Percentiles rank a stretch among this genome's conserved stretches.
phyloP scores from a whole-genome alignment of 1,140 invertebrate species.

The Megathymus violae region DNA sequence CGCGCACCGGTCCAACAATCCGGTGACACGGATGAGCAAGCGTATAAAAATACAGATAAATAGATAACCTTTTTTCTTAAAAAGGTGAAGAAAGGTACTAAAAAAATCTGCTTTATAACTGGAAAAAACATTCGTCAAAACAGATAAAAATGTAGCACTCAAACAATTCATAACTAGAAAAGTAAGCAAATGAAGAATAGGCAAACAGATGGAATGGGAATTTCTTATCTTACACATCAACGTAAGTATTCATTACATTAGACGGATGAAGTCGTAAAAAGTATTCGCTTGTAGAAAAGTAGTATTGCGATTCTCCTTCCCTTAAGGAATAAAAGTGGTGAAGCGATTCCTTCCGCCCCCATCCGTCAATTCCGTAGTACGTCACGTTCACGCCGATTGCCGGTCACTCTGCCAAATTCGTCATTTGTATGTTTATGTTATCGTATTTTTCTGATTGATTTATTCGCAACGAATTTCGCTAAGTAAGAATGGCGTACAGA shows the following conservation, averaged over 20 bases:
- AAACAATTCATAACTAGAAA: conserved; percentile 33
- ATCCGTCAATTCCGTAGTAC: conserved; percentile 5
- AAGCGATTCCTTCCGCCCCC: neutral
- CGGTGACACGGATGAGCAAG: too few relatives aligned
- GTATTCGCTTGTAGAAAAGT: conserved; percentile 42
- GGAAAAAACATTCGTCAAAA: conserved; percentile 2
- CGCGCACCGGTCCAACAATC: too few relatives aligned
- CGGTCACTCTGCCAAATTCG: conserved; percentile 31
- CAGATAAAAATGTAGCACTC: neutral
- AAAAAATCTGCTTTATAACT: conserved; percentile 22
- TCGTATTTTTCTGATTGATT: conserved; percentile 29
- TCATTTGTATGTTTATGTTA: conserved; percentile 35
- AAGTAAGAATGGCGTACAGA: conserved; percentile 12
- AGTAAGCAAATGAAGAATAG: conserved; percentile 36
- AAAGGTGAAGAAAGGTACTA: conserved; percentile 13
- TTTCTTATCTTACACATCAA: conserved; percentile 35
- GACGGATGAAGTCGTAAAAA: conserved; percentile 46
- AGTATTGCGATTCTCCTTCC: conserved; percentile 18
- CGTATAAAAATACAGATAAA: too few relatives aligned
- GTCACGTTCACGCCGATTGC: conserved; percentile 14
- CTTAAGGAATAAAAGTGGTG: conserved; percentile 1
- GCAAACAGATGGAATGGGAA: conserved; percentile 35
- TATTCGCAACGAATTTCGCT: conserved; percentile 20
- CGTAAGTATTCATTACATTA: conserved; percentile 48
- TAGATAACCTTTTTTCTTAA: too few relatives aligned